These are phyloP conservation scores for Dissostichus mawsoni DNA, from an alignment of 2,113 vertebrate genomes.

Conservation along the genomic window DNA sequence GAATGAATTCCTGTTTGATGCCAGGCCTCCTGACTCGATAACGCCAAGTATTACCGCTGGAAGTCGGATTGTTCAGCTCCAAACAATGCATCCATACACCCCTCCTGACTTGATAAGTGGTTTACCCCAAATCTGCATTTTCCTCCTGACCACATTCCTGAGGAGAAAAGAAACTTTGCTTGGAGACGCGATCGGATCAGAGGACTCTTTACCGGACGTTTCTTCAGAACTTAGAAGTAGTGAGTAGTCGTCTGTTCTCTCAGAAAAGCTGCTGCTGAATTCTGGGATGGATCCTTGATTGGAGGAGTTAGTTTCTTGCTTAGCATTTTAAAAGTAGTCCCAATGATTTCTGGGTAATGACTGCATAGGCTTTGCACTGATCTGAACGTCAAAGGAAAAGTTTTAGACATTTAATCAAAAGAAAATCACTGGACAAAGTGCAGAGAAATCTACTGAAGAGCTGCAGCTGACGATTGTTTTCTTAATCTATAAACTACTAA, in stretches of 20 bases:
- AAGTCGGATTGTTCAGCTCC: slow-evolving; percentile 54
- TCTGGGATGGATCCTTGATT: background rate
- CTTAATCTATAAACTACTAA: background rate
- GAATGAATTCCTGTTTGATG: slow-evolving; percentile 57
- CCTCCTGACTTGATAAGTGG: slow-evolving; percentile 29
- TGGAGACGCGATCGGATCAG: background rate
- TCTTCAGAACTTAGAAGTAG: too few species aligned
- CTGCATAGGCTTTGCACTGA: background rate
- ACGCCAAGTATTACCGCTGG: slow-evolving; percentile 40
- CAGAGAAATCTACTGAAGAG: background rate
- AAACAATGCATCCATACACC: slow-evolving; percentile 52
- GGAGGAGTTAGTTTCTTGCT: background rate
- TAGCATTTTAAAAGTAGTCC: background rate
- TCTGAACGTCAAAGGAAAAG: background rate
- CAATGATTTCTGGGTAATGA: slow-evolving; percentile 15
- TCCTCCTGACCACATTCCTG: slow-evolving; percentile 30
- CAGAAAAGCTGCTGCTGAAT: slow-evolving; percentile 1
- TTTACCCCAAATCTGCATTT: slow-evolving; percentile 29
- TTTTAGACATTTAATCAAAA: background rate
- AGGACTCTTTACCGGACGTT: too few species aligned
- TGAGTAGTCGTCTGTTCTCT: too few species aligned
- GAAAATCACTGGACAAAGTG: background rate
- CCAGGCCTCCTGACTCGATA: slow-evolving; percentile 50
- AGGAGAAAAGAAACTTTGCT: background rate
- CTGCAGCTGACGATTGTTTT: slow-evolving; percentile 25